phyloP scores from a whole-genome alignment of 2,797 vertebrate species.

The Podarcis lilfordi region DNA sequence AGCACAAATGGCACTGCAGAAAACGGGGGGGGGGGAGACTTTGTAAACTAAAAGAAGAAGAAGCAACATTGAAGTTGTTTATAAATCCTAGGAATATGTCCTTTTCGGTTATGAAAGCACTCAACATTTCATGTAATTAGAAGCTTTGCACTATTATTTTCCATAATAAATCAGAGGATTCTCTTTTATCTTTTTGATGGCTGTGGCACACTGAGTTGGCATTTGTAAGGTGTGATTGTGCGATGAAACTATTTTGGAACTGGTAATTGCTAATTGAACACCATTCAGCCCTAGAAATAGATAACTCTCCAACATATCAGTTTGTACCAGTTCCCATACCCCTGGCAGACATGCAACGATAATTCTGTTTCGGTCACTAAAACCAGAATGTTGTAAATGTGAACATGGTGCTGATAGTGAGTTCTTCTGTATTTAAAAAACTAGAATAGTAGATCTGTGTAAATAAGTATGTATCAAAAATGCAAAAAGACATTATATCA shows the following conservation, averaged over 20 bases:
- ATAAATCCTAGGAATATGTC: constrained; percentile 4
- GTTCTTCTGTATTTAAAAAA: no score
- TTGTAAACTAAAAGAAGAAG: background rate
- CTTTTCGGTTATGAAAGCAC: background rate
- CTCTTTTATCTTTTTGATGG: background rate
- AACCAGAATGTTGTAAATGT: background rate
- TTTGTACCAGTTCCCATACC: background rate
- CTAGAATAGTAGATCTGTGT: no score
- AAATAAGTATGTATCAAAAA: no score
- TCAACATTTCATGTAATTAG: background rate
- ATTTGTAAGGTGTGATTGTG: background rate
- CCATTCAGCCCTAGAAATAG: background rate
- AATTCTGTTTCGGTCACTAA: background rate
- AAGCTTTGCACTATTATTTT: background rate
- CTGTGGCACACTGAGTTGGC: background rate
- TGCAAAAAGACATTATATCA: no score
- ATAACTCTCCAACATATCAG: background rate
- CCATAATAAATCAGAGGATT: background rate
- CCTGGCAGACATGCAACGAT: background rate
- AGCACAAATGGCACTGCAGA: background rate
- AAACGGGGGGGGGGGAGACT: background rate
- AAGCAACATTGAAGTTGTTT: background rate
- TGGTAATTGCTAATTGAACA: background rate
- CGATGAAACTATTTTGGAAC: background rate
- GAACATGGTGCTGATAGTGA: background rate